Evolutionary conservation across 1,140 invertebrate species (phyloP).

Genomic region (Teleopsis dalmanni): DNA sequence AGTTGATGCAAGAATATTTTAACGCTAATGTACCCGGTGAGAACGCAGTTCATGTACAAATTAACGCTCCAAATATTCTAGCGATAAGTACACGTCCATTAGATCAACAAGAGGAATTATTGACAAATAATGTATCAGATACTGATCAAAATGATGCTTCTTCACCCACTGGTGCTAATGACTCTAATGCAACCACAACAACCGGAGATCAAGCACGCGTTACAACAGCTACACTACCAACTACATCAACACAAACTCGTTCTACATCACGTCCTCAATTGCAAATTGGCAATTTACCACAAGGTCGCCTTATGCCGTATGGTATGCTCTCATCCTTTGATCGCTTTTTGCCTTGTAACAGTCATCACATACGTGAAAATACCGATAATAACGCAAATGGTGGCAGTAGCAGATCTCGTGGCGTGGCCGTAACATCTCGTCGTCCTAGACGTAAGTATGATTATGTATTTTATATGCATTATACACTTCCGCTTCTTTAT

Average conservation of each 20-base stretch:
- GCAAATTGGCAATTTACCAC: slow-evolving; percentile 43
- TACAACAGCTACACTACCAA: slow-evolving; percentile 57
- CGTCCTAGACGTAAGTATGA: no score
- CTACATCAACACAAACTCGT: slow-evolving; percentile 58
- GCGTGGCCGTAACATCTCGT: no score
- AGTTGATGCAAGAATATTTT: no score
- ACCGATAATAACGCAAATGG: background rate
- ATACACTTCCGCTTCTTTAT: no score
- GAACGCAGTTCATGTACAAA: no score
- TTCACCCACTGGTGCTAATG: slow-evolving; percentile 24
- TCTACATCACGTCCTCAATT: slow-evolving; percentile 59
- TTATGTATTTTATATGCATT: no score
- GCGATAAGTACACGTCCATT: background rate
- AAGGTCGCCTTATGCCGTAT: slow-evolving; percentile 35
- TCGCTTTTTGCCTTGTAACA: slow-evolving; percentile 42
- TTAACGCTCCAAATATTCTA: no score
- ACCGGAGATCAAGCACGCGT: slow-evolving; percentile 40
- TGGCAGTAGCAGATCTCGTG: slow-evolving; percentile 2
- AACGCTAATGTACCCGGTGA: no score
- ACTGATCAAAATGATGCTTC: no score
- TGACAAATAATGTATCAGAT: no score
- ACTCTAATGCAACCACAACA: slow-evolving; percentile 27
- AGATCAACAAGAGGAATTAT: no score
- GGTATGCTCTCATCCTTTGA: slow-evolving; percentile 38
- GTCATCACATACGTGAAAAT: slow-evolving; percentile 41